Percentiles rank a stretch among this genome's conserved stretches.
Conservation (phyloP, 2,888 invertebrate genomes). For the Physocephala rufipes region DNA sequence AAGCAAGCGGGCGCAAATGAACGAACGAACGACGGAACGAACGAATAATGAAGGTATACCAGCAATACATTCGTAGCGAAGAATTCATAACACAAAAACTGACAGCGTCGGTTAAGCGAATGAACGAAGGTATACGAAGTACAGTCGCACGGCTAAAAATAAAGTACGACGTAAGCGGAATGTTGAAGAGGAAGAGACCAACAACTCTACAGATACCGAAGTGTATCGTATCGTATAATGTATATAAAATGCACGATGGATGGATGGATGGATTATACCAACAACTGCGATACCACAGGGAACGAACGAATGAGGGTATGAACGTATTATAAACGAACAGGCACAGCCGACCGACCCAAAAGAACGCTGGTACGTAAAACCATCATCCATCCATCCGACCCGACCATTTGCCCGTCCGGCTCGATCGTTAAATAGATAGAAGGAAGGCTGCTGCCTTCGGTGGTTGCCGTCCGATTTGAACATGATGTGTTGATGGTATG, state of each 20-base stretch:
- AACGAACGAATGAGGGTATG: constrained; percentile 24
- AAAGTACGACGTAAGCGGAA: constrained; percentile 48
- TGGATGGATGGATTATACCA: constrained; percentile 22
- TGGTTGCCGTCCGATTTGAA: constrained; percentile 10
- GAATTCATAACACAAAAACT: constrained; percentile 39
- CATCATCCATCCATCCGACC: background rate
- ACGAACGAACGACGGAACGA: too few relatives aligned
- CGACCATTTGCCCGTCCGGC: background rate
- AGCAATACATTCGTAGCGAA: constrained; percentile 39
- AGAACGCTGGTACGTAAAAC: constrained; percentile 17
- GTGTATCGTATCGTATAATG: constrained; percentile 4
- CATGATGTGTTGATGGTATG: background rate
- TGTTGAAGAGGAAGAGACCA: constrained; percentile 43
- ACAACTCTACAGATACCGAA: constrained; percentile 37
- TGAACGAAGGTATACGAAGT: constrained; percentile 53
- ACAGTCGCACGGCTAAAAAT: constrained; percentile 63
- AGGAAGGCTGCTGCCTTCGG: constrained; percentile 20
- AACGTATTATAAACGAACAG: constrained; percentile 30
- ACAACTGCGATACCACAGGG: background rate
- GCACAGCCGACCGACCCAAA: background rate
- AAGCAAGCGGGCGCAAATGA: constrained; percentile 21
- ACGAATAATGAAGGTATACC: constrained; percentile 40
- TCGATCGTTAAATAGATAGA: constrained; percentile 3
- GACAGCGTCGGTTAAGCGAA: constrained; percentile 47
- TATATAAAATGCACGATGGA: background rate